phyloP scores from a whole-genome alignment of 2,888 invertebrate species.

The Conistra vaccinii region DNA sequence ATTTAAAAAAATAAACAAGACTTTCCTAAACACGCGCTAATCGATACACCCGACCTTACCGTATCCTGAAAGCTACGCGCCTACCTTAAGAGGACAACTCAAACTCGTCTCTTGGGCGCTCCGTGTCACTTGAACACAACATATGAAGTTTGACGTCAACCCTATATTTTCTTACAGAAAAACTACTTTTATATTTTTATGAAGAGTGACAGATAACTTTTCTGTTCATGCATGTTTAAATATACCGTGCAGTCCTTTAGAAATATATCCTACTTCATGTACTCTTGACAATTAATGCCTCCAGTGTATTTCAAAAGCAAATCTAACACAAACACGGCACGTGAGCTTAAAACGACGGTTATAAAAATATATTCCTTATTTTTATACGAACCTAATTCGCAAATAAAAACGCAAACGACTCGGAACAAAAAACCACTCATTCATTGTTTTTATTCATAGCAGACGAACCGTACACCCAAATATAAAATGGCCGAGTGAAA shows the following conservation, averaged over 20 bases:
- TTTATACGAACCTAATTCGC: slow-evolving; percentile 58
- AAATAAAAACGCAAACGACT: slow-evolving; percentile 59
- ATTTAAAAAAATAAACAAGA: background rate
- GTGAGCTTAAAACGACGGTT: slow-evolving; percentile 10
- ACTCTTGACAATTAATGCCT: background rate
- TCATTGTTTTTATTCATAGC: slow-evolving; percentile 61
- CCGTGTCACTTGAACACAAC: slow-evolving; percentile 9
- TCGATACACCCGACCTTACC: background rate
- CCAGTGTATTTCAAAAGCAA: slow-evolving; percentile 15
- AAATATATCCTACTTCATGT: background rate
- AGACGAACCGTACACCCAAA: slow-evolving; percentile 57
- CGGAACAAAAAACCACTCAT: slow-evolving; percentile 61
- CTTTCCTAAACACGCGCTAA: background rate
- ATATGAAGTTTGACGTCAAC: background rate
- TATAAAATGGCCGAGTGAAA: slow-evolving; percentile 51
- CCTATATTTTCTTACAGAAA: background rate
- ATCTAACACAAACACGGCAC: slow-evolving; percentile 31
- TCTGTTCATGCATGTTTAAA: background rate
- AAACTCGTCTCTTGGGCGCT: background rate
- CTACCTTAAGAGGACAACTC: background rate
- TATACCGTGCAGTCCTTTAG: background rate
- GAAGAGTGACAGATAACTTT: background rate
- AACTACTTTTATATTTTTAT: background rate
- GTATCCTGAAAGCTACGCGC: background rate
- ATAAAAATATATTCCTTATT: slow-evolving; percentile 47